A percentile compares a stretch with the other conserved stretches of the same genome.
Conservation (phyloP, 2,888 invertebrate species). For the Acrobasis repandana region DNA sequence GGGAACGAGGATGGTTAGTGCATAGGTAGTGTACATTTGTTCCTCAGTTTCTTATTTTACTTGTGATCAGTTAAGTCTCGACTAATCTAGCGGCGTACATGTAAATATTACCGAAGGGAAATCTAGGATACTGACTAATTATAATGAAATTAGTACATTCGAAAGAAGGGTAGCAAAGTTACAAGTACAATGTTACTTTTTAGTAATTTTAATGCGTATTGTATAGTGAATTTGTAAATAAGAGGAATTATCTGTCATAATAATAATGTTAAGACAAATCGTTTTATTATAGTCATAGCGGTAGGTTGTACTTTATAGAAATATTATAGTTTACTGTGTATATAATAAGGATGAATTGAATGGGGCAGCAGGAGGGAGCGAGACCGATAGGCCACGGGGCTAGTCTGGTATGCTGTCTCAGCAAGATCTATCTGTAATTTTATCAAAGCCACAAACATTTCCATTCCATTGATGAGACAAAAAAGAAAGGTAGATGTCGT, state of each 20-base stretch:
- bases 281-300: constrained; percentile 79
- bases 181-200: constrained; percentile 81
- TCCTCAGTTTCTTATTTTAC: constrained; percentile 74
- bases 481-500: no score
- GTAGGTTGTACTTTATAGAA: constrained; percentile 74
- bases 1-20: constrained; percentile 68
- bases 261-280: constrained; percentile 81
- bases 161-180: constrained; percentile 71
- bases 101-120: constrained; percentile 60
- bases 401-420: no score
- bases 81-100: constrained; percentile 68
- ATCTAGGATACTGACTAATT: constrained; percentile 48
- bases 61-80: constrained; percentile 79
- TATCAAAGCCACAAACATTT: no score
- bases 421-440: no score
- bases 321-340: constrained; percentile 65
- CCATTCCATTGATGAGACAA: no score
- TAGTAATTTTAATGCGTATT: constrained; percentile 73
- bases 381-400: constrained; percentile 27
- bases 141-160: constrained; percentile 70
- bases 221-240: constrained; percentile 81
- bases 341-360: constrained; percentile 58
- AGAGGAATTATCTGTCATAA: constrained; percentile 82
- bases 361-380: constrained; percentile 17
- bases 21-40: constrained; percentile 74